Evolutionary conservation across 1,140 invertebrate genomes (phyloP).

Genomic region (Dinothrombium tinctorium): DNA sequence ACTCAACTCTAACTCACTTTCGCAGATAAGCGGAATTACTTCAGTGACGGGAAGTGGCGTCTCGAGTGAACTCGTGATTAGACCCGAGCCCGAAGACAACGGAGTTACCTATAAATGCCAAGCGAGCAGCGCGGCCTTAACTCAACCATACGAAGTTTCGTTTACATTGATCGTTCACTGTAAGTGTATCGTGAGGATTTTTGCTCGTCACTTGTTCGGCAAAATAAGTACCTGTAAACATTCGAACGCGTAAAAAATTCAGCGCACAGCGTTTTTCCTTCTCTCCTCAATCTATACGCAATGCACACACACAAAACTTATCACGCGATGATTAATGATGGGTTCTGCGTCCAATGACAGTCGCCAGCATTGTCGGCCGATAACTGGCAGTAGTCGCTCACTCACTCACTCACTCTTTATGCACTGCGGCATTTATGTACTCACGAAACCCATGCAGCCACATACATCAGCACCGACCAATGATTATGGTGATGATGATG

Average conservation of each 20-base stretch:
- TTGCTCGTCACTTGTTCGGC: too few species aligned
- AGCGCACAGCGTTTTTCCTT: not conserved
- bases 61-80: slow-evolving; percentile 16
- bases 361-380: too few species aligned
- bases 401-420: too few species aligned
- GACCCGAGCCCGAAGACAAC: slow-evolving; percentile 72
- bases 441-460: too few species aligned
- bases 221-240: too few species aligned
- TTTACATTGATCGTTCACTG: slow-evolving; percentile 47
- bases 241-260: not conserved
- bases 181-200: slow-evolving; percentile 8
- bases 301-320: too few species aligned
- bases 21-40: slow-evolving; percentile 14
- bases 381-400: too few species aligned
- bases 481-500: not conserved
- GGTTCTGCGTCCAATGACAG: too few species aligned
- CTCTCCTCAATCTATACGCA: too few species aligned
- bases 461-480: too few species aligned
- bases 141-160: slow-evolving; percentile 54
- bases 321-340: too few species aligned
- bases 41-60: slow-evolving; percentile 14
- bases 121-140: slow-evolving; percentile 68
- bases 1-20: not conserved
- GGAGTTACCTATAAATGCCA: slow-evolving; percentile 70
- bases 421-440: too few species aligned